Evolutionary conservation across 2,797 vertebrate species (phyloP), one percentile per base, ranked within the genome.

Genomic region (Tadarida brasiliensis): DNA sequence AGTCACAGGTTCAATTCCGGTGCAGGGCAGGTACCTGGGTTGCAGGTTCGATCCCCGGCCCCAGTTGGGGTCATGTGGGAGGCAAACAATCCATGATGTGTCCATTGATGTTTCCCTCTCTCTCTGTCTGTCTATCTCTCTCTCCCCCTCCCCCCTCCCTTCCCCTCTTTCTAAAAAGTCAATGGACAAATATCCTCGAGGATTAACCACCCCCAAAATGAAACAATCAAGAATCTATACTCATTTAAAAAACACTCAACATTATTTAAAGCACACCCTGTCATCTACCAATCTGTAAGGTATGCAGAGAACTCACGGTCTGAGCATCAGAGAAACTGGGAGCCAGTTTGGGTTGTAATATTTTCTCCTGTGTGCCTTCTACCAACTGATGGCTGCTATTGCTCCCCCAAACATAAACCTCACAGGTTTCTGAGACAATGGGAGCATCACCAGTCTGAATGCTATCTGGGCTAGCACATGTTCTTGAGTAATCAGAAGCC

Each of bases 401-500:
- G 84, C 99, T 99, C 14, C 99, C 99, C 99, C 99, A 99, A 22
- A 99, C 99, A 7, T 99, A 99, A 1, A 99, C 99, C 97, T 99
- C 99, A 44, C 99, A 99, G 70, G 99, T 99, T 97, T 99, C 99
- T 0, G 99, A 99, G 96, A 99, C 99, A 67, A 99, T 98, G 7
- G 99, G 99, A 1, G 99, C 98, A 95, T 99, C 99, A 0, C 99
- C 99, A 0, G 99, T 99, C 98, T 99, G 99, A 74, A 99, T 99
- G 98, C 99, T 99, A 97, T 99, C 99, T 7, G 99, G 99, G 95
- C 99, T 99, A 47, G 99, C 99, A 94, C 99, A 99, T 0, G 99
- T 99, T 97, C 99, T 99, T 12, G 99, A 99, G 97, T 99, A 99
- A 98, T 99, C 99, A 0, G 99, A 99, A 4, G 99, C 99, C 99